Evolutionary conservation across 2,113 vertebrate genomes (phyloP), one percentile per base, ranked within the genome.

Genomic region (Pedetes capensis): DNA sequence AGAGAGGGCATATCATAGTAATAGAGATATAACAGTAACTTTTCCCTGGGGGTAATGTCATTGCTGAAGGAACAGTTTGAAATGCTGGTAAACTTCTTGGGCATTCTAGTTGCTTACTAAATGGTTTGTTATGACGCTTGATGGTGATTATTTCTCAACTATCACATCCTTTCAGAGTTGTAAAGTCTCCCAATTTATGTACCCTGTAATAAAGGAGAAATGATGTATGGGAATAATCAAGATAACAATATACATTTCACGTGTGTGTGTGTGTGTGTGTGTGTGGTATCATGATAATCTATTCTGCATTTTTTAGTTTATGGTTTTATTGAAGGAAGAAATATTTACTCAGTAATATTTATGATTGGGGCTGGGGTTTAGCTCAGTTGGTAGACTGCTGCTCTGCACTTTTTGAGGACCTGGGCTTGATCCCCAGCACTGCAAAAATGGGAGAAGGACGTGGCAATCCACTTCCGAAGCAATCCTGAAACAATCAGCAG

Each of bases 251-350:
- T 94, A 86, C 34, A 64, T 96, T 96, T 89, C 51, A 64, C 63
- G 96, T 96, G 93, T n/a, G n/a, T n/a, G n/a, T n/a, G n/a, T n/a
- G n/a, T n/a, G n/a, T n/a, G n/a, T n/a, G n/a, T n/a, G 47, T 76
- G 61, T 0, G 89, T 0, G 92, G 22, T 89, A 47, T 57, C 79
- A 69, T 72, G 47, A 49, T 80, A 66, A 91, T 93, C 20, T 59
- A 10, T 93, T 82, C 42, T 91, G 72, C 42, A 69, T 66, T 92
- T 87, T 94, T 83, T 84, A 90, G 68, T 96, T 47, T 94, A 53
- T 88, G 61, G 64, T 96, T 93, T 79, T 95, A 63, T 93, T 27
- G 61, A 95, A 59, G n/a, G 64, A 91, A 88, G 88, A 94, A 89
- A 71, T 95, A 83, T 74, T 95, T 91, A 80, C 80, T 93, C 16